Conservation (phyloP, 1,140 invertebrate genomes). For the Trichogramma pretiosum region DNA sequence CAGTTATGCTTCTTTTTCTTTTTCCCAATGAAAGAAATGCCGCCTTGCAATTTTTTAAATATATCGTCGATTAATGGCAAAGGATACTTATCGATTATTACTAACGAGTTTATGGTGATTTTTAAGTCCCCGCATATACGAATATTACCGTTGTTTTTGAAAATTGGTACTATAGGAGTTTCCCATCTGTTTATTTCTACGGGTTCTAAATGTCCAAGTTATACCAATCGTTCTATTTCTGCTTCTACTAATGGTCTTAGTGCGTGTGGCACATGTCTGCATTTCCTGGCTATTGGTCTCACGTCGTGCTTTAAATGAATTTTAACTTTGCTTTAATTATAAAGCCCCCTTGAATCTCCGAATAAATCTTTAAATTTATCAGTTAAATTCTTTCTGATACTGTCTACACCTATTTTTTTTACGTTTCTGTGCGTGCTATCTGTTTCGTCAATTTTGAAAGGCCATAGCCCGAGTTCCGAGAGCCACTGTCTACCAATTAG, state of each 20-base stretch:
- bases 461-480: neutral
- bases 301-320: neutral
- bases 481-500: neutral
- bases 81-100: too few relatives aligned
- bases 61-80: neutral
- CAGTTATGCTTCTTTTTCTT: too few relatives aligned
- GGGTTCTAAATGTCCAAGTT: conserved; percentile 11
- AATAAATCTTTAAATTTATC: neutral
- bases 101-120: too few relatives aligned
- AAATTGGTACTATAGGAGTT: conserved; percentile 37
- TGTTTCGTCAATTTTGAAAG: neutral
- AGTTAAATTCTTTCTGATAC: neutral
- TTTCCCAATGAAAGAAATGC: neutral
- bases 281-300: neutral
- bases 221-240: conserved; percentile 19
- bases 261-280: conserved; percentile 14
- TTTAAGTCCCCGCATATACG: too few relatives aligned
- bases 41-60: neutral
- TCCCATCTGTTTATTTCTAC: conserved; percentile 32
- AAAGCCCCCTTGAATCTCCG: neutral
- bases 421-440: neutral
- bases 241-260: conserved; percentile 10
- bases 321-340: neutral
- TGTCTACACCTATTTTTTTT: neutral
- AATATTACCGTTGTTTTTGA: conserved; percentile 31